Base-by-base conservation (phyloP, 2,888 invertebrate genomes). In the Cremastinae sp. region DNA sequence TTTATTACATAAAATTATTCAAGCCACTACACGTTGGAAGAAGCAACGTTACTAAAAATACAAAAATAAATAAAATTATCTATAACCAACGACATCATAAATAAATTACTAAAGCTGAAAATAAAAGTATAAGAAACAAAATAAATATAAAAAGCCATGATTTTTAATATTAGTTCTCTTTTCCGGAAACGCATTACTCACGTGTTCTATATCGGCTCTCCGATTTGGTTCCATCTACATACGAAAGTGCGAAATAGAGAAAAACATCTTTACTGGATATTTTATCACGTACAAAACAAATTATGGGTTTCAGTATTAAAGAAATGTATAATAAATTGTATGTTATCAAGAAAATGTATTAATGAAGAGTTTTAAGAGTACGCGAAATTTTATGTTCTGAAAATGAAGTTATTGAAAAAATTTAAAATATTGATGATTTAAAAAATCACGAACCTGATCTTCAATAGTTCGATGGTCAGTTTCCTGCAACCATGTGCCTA, bases 391-490 rank as follows among this genome's bases (percentile, higher is more conserved):
- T 0, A 0, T 43, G 12, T 9, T 12, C 28, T 9, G 55, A 61
- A 20, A 12, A 51, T 49, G 9, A 16, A 14, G 22, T 55, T 4
- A 41, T 55, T 1, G 8, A 58, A n/a, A 20, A 7, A n/a, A 35
- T 28, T 2, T 20, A 43, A 61, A 22, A 65, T 9, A 12, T 47
- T 39, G 35, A 28, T 7, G 16, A 43, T 39, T 55, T 22, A 37
- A 41, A 10, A 61, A 3, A 39, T 39, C n/a, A 85, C 86, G 83
- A 90, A 98, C 98, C 94, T 98, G 98, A 91, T 98, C 98, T 90
- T 99, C 99, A 80, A 99, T 97, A 55, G 96, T 96, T 77, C 97
- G 95, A 90, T 99, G 98, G 90, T 98, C 98, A 0, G 97, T 98
- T 88, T 98, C 98, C 88, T 97, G 97, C 45, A 98, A 92, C 96